Evolutionary conservation across 2,113 vertebrate species (phyloP).

Genomic region (Cyanoliseus patagonus): DNA sequence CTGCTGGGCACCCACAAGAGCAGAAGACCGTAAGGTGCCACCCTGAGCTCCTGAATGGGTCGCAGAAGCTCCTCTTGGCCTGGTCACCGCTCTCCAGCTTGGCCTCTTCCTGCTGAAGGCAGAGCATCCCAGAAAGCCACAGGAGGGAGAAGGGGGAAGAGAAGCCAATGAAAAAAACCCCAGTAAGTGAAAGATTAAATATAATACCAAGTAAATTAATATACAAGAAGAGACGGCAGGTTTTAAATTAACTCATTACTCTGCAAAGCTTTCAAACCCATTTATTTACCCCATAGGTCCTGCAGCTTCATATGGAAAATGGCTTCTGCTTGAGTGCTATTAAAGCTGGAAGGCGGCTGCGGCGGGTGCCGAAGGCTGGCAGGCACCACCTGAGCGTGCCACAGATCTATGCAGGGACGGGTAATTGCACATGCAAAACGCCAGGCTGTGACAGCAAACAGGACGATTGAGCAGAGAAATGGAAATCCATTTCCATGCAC

Average conservation of each 20-base stretch:
- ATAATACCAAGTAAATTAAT: conserved; percentile 38
- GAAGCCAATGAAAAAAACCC: not conserved
- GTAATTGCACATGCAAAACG: conserved; percentile 45
- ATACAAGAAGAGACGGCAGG: not conserved
- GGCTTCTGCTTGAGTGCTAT: conserved; percentile 33
- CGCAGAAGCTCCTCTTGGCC: not conserved
- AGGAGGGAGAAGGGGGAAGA: not conserved
- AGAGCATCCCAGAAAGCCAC: not conserved
- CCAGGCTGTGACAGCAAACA: conserved; percentile 32
- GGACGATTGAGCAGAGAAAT: conserved; percentile 29
- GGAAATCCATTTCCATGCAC: conserved; percentile 30
- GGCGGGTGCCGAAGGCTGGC: not conserved
- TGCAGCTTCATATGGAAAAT: conserved; percentile 37
- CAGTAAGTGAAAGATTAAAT: conserved; percentile 30
- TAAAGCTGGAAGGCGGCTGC: not conserved
- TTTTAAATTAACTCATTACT: conserved; percentile 41
- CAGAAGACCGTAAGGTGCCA: not conserved
- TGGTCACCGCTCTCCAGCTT: not conserved
- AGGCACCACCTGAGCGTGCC: conserved; percentile 9
- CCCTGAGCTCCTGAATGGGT: not conserved
- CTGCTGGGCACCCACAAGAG: not conserved
- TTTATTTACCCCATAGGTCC: conserved; percentile 47
- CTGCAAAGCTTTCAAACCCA: conserved; percentile 5
- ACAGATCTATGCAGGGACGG: not conserved
- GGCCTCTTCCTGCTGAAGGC: not conserved